Conservation (phyloP, 2,888 invertebrate genomes). For the Megalurothrips usitatus region DNA sequence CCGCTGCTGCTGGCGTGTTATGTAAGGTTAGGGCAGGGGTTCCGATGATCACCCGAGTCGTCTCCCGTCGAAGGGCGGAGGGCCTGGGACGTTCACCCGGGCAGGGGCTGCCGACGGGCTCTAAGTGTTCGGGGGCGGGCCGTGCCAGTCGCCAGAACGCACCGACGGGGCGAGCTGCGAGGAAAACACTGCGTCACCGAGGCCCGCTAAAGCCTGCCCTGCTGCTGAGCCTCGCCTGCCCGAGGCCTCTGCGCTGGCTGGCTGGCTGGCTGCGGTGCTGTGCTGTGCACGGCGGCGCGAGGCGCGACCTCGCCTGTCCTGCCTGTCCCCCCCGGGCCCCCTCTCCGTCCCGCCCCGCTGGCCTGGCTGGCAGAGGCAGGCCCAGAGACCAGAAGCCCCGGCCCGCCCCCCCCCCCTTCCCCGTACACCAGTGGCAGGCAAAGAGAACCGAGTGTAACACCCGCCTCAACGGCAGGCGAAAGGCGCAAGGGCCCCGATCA, state of each 20-base stretch:
- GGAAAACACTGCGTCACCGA: conserved; percentile 17
- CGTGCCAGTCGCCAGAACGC: neutral
- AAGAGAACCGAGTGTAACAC: neutral
- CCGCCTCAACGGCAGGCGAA: neutral
- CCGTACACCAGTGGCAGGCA: neutral
- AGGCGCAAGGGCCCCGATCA: neutral
- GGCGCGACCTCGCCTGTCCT: neutral
- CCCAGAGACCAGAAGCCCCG: neutral
- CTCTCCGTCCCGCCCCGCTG: neutral
- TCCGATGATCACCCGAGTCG: neutral
- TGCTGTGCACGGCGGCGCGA: neutral
- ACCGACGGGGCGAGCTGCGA: neutral
- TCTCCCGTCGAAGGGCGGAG: neutral
- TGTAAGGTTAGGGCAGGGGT: neutral
- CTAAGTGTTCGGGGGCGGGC: neutral
- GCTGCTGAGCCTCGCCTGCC: neutral
- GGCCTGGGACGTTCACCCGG: neutral
- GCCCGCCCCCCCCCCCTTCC: no score
- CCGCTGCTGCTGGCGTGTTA: conserved; percentile 16
- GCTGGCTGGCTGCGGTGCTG: no score
- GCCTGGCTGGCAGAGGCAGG: neutral
- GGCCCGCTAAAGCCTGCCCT: neutral
- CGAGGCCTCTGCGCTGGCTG: no score
- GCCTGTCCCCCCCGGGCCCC: neutral
- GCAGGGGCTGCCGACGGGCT: neutral